A percentile compares a stretch with the other conserved stretches of the same genome.
phyloP scores from a whole-genome alignment of 2,797 vertebrate species.

The Anas georgica region DNA sequence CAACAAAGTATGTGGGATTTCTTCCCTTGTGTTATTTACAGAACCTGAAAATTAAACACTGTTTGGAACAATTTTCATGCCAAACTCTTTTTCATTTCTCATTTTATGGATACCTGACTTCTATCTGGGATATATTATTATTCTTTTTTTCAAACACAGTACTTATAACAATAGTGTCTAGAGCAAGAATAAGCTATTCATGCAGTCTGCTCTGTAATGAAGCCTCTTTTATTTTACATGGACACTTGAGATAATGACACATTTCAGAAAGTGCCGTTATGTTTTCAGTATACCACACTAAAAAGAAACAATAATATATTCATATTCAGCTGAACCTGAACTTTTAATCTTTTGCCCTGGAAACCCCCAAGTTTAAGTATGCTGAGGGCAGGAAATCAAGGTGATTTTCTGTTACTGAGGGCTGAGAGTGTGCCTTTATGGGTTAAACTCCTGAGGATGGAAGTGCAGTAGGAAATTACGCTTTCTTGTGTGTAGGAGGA shows the following conservation, averaged over 20 bases:
- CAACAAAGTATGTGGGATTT: neutral
- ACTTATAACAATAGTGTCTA: neutral
- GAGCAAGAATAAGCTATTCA: neutral
- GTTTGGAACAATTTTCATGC: neutral
- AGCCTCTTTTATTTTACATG: neutral
- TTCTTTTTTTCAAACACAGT: neutral
- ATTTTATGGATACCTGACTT: conserved; percentile 10
- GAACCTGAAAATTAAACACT: conserved; percentile 33
- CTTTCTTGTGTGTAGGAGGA: neutral
- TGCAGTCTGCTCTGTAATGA: neutral
- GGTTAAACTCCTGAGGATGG: neutral
- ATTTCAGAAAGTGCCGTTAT: neutral
- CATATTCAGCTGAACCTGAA: neutral
- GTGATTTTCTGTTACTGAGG: neutral
- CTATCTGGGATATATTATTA: neutral
- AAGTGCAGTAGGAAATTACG: neutral
- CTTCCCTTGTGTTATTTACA: conserved; percentile 1
- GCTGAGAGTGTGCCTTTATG: neutral
- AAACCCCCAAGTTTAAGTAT: neutral
- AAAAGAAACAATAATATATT: neutral
- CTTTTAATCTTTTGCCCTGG: neutral
- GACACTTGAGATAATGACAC: neutral
- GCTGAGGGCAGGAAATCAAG: neutral
- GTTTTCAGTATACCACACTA: neutral
- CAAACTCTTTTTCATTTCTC: neutral